A percentile compares a stretch with the other conserved stretches of the same genome.
Conservation (phyloP, 2,888 invertebrate genomes). For the Amphipyra tragopoginis region DNA sequence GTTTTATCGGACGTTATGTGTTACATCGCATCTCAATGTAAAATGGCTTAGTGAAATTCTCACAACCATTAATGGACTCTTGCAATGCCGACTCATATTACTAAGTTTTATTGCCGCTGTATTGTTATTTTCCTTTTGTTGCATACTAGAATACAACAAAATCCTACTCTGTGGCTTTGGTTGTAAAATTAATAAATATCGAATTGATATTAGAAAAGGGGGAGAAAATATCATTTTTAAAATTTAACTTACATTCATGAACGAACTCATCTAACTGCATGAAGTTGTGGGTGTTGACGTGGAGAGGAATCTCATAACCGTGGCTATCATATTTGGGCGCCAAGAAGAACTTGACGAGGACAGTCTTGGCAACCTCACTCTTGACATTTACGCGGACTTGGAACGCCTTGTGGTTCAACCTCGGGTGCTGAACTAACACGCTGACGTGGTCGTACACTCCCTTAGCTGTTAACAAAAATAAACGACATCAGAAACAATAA, state of each 20-base stretch:
- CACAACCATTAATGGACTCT: too few relatives aligned
- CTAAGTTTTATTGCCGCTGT: too few relatives aligned
- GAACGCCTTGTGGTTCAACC: conserved; percentile 93
- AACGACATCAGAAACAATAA: background rate
- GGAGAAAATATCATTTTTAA: background rate
- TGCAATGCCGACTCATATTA: too few relatives aligned
- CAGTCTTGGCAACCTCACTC: conserved; percentile 87
- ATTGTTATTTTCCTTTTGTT: too few relatives aligned
- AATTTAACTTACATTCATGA: conserved; percentile 83
- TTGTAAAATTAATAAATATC: background rate
- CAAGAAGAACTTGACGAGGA: conserved; percentile 91
- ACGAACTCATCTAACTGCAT: conserved; percentile 90
- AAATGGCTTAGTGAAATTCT: too few relatives aligned
- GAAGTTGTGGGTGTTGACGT: conserved; percentile 89
- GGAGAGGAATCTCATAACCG: conserved; percentile 86
- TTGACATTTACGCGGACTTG: conserved; percentile 90
- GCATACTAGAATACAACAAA: too few relatives aligned
- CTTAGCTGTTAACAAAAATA: conserved; percentile 66
- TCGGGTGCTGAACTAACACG: conserved; percentile 91
- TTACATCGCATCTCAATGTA: too few relatives aligned
- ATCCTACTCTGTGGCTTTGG: too few relatives aligned
- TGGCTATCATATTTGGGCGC: conserved; percentile 92
- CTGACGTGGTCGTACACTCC: conserved; percentile 72
- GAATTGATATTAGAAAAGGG: background rate
- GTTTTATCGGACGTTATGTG: too few relatives aligned